Evolutionary conservation across 2,797 vertebrate genomes (phyloP).

Genomic region (Sebastes paucispinis): DNA sequence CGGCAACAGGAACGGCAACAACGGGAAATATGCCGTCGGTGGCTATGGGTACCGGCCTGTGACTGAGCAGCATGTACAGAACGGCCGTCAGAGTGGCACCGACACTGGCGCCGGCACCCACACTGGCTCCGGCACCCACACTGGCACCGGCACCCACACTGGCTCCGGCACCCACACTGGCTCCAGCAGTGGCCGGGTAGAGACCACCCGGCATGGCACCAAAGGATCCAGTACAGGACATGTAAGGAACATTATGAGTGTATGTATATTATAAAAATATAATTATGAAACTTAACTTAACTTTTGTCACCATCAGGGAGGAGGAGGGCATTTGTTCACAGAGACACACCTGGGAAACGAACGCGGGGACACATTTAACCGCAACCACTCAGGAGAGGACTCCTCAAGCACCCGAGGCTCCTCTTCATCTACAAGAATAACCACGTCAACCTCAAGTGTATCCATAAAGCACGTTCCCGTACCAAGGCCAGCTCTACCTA

Average conservation of each 20-base stretch:
- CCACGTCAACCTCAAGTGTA: constrained; percentile 52
- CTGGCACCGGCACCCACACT: too few relatives aligned
- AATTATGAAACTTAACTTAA: not conserved
- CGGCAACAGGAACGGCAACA: not conserved
- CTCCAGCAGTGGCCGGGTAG: not conserved
- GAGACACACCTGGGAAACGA: constrained; percentile 54
- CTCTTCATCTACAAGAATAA: constrained; percentile 57
- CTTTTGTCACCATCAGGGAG: constrained; percentile 41
- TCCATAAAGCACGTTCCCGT: constrained; percentile 51
- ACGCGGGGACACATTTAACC: constrained; percentile 67
- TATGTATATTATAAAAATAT: not conserved
- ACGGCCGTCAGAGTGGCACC: not conserved
- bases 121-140: too few relatives aligned
- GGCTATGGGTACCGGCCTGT: constrained; percentile 56
- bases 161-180: too few relatives aligned
- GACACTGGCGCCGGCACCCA: too few relatives aligned
- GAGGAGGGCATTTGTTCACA: constrained; percentile 6
- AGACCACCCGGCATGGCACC: constrained; percentile 11
- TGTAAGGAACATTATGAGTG: constrained; percentile 11
- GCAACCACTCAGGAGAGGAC: constrained; percentile 43
- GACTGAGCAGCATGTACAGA: constrained; percentile 27
- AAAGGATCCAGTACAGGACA: constrained; percentile 53
- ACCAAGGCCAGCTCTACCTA: constrained; percentile 71
- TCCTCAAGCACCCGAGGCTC: constrained; percentile 22
- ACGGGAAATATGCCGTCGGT: constrained; percentile 52